A percentile compares a stretch with the other conserved stretches of the same genome.
Conservation (phyloP, 2,113 vertebrate genomes). For the Macaca fascicularis region T2T-MFA8v1.1 NC_088377.1:145362501-145363000, state of each 20-base stretch:
- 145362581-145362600: neutral
- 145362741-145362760: neutral
- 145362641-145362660: neutral
- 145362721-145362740: neutral
- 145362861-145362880: neutral
- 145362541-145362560: neutral
- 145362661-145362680: neutral
- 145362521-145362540: neutral
- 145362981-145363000: neutral
- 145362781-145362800: neutral
- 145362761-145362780: neutral
- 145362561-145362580: neutral
- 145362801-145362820: neutral
- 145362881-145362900: neutral
- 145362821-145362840: neutral
- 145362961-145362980: neutral
- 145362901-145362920: neutral
- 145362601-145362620: neutral
- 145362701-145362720: neutral
- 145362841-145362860: constrained; percentile 3
- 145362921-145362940: neutral
- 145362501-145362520: neutral
- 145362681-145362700: constrained; percentile 12
- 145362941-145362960: neutral
- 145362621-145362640: neutral